Conservation (phyloP, 2,888 invertebrate species). For the Acheta domesticus region DNA sequence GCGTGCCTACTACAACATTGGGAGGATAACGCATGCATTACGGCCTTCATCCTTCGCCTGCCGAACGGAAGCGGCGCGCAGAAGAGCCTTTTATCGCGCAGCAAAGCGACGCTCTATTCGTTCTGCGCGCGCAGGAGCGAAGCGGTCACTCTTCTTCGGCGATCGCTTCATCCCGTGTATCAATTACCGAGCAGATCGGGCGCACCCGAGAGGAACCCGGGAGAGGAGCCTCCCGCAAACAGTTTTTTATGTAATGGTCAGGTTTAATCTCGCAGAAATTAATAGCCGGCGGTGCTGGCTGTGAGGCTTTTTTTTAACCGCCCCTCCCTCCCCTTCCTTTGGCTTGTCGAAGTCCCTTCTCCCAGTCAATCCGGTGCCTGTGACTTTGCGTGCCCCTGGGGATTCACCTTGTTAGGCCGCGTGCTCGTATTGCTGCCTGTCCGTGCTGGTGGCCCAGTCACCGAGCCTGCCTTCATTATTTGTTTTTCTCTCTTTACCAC, state of each 20-base stretch:
- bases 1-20: not conserved
- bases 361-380: no score
- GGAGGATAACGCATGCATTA: not conserved
- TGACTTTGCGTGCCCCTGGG: no score
- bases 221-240: not conserved
- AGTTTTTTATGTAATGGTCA: not conserved
- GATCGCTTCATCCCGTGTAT: conserved; percentile 5
- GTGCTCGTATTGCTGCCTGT: no score
- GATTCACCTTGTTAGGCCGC: no score
- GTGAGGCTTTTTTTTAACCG: not conserved
- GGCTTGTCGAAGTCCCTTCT: not conserved
- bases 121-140: not conserved
- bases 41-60: not conserved
- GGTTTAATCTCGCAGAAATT: conserved; percentile 4
- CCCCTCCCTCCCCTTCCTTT: not conserved
- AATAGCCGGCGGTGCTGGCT: not conserved
- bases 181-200: not conserved
- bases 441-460: no score
- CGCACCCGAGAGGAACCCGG: not conserved
- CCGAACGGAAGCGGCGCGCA: not conserved
- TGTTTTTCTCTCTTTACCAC: no score
- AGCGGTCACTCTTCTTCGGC: not conserved
- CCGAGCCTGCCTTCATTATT: no score
- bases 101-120: not conserved
- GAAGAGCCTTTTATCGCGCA: not conserved